A percentile compares a stretch with the other conserved stretches of the same genome.
Evolutionary conservation across 2,113 vertebrate species (phyloP).

Genomic region (Cyanocitta stelleri): DNA sequence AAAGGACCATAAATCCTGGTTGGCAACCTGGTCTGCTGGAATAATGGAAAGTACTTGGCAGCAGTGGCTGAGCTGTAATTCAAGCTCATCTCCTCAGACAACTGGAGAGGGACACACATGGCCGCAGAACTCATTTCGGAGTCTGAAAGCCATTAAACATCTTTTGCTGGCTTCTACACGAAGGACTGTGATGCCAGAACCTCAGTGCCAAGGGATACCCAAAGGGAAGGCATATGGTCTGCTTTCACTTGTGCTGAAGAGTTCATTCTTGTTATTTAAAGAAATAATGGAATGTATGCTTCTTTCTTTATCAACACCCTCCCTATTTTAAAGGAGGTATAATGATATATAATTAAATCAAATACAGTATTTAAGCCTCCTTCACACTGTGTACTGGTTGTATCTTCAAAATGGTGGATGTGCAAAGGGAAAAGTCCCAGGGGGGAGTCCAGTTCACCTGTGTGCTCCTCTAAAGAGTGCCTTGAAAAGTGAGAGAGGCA

Average conservation of each 20-base stretch:
- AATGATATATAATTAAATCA: neutral
- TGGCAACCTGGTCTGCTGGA: slow-evolving; percentile 67
- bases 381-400: neutral
- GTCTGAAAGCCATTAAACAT: slow-evolving; percentile 76
- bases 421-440: neutral
- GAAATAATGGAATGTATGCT: slow-evolving; percentile 50
- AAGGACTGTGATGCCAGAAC: slow-evolving; percentile 64
- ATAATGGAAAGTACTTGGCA: slow-evolving; percentile 70
- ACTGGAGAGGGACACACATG: slow-evolving; percentile 75
- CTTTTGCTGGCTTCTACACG: slow-evolving; percentile 67
- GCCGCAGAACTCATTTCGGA: slow-evolving; percentile 72
- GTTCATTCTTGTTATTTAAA: slow-evolving; percentile 67
- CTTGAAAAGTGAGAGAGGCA: neutral
- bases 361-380: neutral
- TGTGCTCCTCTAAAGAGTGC: neutral
- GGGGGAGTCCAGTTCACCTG: neutral
- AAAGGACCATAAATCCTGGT: slow-evolving; percentile 72
- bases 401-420: neutral
- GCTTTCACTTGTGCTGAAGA: slow-evolving; percentile 63
- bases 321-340: neutral
- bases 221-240: slow-evolving; percentile 74
- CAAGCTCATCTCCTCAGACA: slow-evolving; percentile 77
- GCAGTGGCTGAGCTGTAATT: slow-evolving; percentile 75
- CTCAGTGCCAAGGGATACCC: slow-evolving; percentile 70
- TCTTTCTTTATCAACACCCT: slow-evolving; percentile 16